Base-by-base conservation (phyloP, 2,888 invertebrate species). In the Lacanobia oleracea region DNA sequence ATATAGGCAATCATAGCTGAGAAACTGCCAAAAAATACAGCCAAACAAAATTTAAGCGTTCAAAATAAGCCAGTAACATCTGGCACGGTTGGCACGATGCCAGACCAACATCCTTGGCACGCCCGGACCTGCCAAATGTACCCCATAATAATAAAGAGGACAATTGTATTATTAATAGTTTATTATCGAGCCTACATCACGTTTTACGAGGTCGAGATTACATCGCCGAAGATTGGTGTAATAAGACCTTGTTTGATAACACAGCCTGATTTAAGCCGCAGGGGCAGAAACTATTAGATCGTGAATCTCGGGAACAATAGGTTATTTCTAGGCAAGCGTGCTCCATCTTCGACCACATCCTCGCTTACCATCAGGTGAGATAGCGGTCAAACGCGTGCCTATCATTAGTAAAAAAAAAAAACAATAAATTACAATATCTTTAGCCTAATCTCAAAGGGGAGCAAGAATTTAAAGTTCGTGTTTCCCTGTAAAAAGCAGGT, bases 81-180 rank as follows among this genome's bases (percentile, higher is more conserved):
- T 88, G 89, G 85, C 79, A 67, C 67, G 62, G 61, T 75, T 89
- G 89, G 89, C 86, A n/a, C 10, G 9, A 2, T 50, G 86, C 89
- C 89, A 81, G 79, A 18, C 60, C 61, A 37, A 61, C 70, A 68
- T 71, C 72, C 83, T 68, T 75, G 81, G 72, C 82, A 64, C 63
- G 68, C 33, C 65, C 53, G 56, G 63, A 73, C 68, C 72, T 82
- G 88, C 89, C 88, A 88, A 88, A 83, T 75, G 70, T 37, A 54
- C 63, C 73, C 83, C 72, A 70, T 79, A 79, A 74, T 65, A 77
- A 75, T 83, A 76, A 81, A 71, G 78, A 61, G 73, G 74, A 72
- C 72, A 64, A 57, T 71, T 63, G 64, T 72, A 67, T 73, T 74
- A 78, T 85, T 74, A 70, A 81, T 84, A 62, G 79, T 83, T 75